These are phyloP conservation scores for Sesia bembeciformis DNA, from an alignment of 2,888 invertebrate species.

Conservation along the genomic window DNA sequence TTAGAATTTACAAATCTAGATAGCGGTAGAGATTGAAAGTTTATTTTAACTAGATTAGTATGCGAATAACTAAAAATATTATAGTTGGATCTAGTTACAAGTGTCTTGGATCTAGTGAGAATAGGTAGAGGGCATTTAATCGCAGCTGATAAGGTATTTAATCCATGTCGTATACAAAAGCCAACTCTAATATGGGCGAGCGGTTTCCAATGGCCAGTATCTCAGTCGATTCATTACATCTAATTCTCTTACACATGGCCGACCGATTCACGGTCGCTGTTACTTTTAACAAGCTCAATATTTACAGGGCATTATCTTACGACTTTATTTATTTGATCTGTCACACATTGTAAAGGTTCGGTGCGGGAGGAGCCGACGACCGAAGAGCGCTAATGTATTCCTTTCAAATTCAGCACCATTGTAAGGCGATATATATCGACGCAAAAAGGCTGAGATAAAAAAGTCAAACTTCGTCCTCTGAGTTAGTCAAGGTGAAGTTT, in stretches of 20 bases:
- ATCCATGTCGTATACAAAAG: not conserved
- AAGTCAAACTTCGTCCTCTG: conserved; percentile 43
- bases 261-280: not conserved
- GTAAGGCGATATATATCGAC: conserved; percentile 50
- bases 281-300: not conserved
- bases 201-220: not conserved
- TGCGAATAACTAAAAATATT: no score
- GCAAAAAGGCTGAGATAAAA: conserved; percentile 49
- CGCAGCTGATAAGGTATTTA: not conserved
- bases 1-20: no score
- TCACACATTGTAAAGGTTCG: conserved; percentile 20
- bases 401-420: conserved; percentile 51
- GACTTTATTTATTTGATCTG: conserved; percentile 17
- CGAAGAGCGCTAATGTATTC: conserved; percentile 52
- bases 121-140: no score
- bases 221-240: not conserved
- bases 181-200: not conserved
- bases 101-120: no score
- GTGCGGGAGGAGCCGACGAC: conserved; percentile 34
- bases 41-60: no score
- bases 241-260: not conserved
- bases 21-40: no score
- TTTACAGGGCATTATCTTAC: conserved; percentile 8
- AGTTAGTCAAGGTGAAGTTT: conserved; percentile 37
- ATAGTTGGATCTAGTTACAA: no score